Evolutionary conservation across 2,888 invertebrate genomes (phyloP).

Genomic region (Nysson spinosus): DNA sequence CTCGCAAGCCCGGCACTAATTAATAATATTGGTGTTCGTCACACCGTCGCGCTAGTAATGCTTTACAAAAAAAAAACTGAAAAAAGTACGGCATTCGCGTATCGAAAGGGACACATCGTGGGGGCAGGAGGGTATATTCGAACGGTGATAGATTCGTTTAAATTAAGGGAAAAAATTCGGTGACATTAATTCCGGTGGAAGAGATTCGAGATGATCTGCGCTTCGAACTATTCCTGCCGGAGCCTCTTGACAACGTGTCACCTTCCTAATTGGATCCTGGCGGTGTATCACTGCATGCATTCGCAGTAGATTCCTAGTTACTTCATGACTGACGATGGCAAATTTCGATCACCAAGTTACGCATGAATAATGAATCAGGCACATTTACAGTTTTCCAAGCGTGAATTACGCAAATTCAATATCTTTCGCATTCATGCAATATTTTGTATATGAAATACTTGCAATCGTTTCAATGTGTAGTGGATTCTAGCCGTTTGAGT

Average conservation of each 20-base stretch:
- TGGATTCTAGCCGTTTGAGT: too few species aligned
- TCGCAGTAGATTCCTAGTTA: neutral
- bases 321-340: neutral
- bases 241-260: slow-evolving; percentile 6
- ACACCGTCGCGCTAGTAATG: neutral
- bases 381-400: too few species aligned
- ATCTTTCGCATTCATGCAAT: too few species aligned
- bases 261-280: slow-evolving; percentile 29
- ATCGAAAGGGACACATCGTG: neutral
- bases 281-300: neutral
- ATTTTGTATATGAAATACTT: too few species aligned
- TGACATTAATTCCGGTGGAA: slow-evolving; percentile 24
- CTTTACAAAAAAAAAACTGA: neutral
- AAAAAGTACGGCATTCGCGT: neutral
- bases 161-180: neutral
- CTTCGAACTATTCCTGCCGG: slow-evolving; percentile 8
- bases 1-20: slow-evolving; percentile 17
- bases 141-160: too few species aligned
- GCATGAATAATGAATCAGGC: too few species aligned
- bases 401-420: too few species aligned
- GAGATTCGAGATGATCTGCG: slow-evolving; percentile 11
- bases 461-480: too few species aligned
- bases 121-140: neutral
- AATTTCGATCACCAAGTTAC: too few species aligned
- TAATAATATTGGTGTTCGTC: slow-evolving; percentile 30